Percentiles rank a stretch among this genome's conserved stretches.
Conservation (phyloP, 2,888 invertebrate species). For the Galerucella pusilla region DNA sequence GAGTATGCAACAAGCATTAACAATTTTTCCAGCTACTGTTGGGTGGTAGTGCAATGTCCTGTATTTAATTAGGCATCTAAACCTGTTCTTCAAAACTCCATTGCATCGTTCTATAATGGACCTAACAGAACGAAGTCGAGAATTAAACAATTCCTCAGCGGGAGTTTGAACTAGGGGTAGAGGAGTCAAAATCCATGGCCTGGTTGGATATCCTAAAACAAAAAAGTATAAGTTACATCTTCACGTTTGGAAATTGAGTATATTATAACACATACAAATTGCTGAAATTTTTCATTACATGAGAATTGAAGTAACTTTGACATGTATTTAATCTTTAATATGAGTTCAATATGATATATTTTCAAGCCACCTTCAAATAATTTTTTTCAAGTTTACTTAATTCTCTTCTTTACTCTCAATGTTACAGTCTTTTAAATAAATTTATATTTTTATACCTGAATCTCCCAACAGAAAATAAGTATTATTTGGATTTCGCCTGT, state of each 20-base stretch:
- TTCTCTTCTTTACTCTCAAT: too few relatives aligned
- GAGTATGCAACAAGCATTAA: slow-evolving; percentile 45
- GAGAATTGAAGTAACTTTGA: background rate
- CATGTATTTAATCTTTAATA: background rate
- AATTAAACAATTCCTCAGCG: background rate
- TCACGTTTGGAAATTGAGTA: too few relatives aligned
- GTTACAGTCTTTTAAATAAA: too few relatives aligned
- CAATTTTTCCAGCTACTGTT: slow-evolving; percentile 29
- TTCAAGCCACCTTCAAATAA: too few relatives aligned
- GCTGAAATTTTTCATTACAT: background rate
- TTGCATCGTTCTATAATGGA: slow-evolving; percentile 41
- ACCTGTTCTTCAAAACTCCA: slow-evolving; percentile 45
- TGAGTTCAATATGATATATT: too few relatives aligned
- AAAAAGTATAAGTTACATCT: too few relatives aligned
- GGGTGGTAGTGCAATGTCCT: slow-evolving; percentile 46
- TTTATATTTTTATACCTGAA: too few relatives aligned
- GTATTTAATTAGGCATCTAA: slow-evolving; percentile 46
- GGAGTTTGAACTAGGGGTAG: background rate
- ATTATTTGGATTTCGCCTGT: too few relatives aligned
- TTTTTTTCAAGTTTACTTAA: background rate
- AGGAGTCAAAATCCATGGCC: background rate
- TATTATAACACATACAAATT: too few relatives aligned
- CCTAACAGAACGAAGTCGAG: slow-evolving; percentile 8
- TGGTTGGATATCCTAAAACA: too few relatives aligned
- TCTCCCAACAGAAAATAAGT: too few relatives aligned